Conservation (phyloP, 2,888 invertebrate species). For the Oscheius sp. region DNA sequence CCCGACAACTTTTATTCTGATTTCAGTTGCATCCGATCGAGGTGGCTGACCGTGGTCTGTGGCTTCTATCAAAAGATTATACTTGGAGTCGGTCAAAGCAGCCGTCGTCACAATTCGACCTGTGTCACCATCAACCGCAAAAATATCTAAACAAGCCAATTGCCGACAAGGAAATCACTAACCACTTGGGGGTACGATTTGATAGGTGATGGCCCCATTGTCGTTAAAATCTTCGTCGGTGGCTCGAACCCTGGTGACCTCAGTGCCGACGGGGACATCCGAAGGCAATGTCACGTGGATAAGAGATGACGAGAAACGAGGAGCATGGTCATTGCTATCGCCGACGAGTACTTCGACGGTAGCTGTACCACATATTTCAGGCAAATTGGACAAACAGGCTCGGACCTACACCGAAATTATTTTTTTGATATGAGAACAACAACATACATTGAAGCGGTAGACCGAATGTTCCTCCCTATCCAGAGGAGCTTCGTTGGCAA, state of each 20-base stretch:
- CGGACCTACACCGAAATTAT: slow-evolving; percentile 43
- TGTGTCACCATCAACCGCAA: slow-evolving; percentile 45
- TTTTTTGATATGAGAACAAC: background rate
- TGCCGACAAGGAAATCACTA: too few species aligned
- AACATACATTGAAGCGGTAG: slow-evolving; percentile 47
- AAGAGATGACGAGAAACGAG: slow-evolving; percentile 50
- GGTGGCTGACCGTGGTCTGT: slow-evolving; percentile 54
- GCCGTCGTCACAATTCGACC: slow-evolving; percentile 45
- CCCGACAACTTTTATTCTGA: slow-evolving; percentile 53
- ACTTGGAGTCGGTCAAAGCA: slow-evolving; percentile 43
- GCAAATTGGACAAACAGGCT: slow-evolving; percentile 46
- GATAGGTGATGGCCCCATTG: slow-evolving; percentile 60
- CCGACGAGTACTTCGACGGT: slow-evolving; percentile 50
- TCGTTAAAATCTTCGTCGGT: slow-evolving; percentile 58
- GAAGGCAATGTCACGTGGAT: slow-evolving; percentile 59
- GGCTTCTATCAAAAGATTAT: slow-evolving; percentile 47
- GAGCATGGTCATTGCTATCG: slow-evolving; percentile 69
- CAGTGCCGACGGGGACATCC: slow-evolving; percentile 62
- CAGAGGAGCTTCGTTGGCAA: slow-evolving; percentile 43
- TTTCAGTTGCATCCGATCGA: slow-evolving; percentile 46
- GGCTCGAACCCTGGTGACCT: slow-evolving; percentile 48
- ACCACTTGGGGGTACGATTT: slow-evolving; percentile 45
- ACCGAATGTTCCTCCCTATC: slow-evolving; percentile 45
- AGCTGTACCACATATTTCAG: slow-evolving; percentile 42
- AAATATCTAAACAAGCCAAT: slow-evolving; percentile 7